phyloP scores from a whole-genome alignment of 2,888 invertebrate genomes.

The Troides oblongomaculatus region DNA sequence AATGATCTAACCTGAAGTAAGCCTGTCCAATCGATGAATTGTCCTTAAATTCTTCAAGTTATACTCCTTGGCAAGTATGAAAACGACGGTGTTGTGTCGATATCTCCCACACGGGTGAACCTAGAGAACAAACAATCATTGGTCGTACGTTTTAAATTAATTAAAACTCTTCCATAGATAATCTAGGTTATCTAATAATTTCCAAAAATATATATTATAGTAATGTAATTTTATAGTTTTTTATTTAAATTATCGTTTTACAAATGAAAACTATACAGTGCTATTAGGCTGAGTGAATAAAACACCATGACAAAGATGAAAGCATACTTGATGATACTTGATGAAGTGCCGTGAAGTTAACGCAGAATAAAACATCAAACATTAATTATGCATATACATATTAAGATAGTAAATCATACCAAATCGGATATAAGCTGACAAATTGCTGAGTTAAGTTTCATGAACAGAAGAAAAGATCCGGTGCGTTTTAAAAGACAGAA shows the following conservation, averaged over 20 bases:
- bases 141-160: slow-evolving; percentile 29
- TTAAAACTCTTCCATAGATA: not conserved
- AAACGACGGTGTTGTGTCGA: slow-evolving; percentile 97
- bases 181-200: not conserved
- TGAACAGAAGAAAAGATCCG: slow-evolving; percentile 1
- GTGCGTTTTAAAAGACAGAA: slow-evolving; percentile 10
- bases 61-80: slow-evolving; percentile 97
- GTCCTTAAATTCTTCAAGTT: slow-evolving; percentile 95
- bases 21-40: slow-evolving; percentile 96
- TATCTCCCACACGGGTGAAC: slow-evolving; percentile 99
- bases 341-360: slow-evolving; percentile 17
- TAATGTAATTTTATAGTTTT: slow-evolving; percentile 7
- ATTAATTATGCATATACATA: slow-evolving; percentile 8
- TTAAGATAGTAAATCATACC: not conserved
- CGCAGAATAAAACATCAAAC: slow-evolving; percentile 10
- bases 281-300: slow-evolving; percentile 17
- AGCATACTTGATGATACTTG: slow-evolving; percentile 22
- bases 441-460: no score
- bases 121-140: slow-evolving; percentile 69
- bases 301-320: slow-evolving; percentile 18
- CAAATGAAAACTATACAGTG: slow-evolving; percentile 5
- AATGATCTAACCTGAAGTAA: slow-evolving; percentile 88
- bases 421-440: not conserved
- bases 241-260: slow-evolving; percentile 6
- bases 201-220: not conserved